phyloP scores from a whole-genome alignment of 2,888 invertebrate genomes.

The Leptopterna dolabrata region DNA sequence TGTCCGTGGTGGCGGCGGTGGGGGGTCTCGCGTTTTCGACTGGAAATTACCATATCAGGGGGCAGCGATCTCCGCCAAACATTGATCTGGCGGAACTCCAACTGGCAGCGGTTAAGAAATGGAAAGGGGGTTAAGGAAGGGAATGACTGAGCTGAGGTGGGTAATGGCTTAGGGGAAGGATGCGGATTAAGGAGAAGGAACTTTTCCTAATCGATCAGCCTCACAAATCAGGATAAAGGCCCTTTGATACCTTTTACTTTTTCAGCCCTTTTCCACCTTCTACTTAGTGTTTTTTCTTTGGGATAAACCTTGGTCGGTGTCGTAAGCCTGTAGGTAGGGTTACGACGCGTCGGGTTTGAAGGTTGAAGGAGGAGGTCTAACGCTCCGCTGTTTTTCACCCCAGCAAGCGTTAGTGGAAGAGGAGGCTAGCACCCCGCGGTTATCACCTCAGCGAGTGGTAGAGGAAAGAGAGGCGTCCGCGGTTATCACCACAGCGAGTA shows the following conservation, averaged over 20 bases:
- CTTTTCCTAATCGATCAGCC: slow-evolving; percentile 41
- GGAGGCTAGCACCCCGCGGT: too few relatives aligned
- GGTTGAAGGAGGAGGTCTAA: too few relatives aligned
- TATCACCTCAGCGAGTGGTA: too few relatives aligned
- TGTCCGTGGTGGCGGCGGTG: not conserved
- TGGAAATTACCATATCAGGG: slow-evolving; percentile 35
- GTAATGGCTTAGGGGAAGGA: not conserved
- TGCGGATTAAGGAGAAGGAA: slow-evolving; percentile 33
- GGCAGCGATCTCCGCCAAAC: slow-evolving; percentile 17
- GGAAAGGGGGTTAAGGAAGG: not conserved
- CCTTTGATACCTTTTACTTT: slow-evolving; percentile 16
- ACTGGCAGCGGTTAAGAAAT: slow-evolving; percentile 13
- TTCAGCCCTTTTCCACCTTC: not conserved
- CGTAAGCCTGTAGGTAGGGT: too few relatives aligned
- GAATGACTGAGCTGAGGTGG: not conserved
- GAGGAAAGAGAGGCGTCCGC: too few relatives aligned
- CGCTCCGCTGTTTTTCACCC: too few relatives aligned
- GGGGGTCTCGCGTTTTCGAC: not conserved
- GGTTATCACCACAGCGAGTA: too few relatives aligned
- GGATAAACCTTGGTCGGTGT: too few relatives aligned
- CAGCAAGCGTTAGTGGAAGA: too few relatives aligned
- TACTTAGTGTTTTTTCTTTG: too few relatives aligned
- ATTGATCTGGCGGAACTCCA: slow-evolving; percentile 38
- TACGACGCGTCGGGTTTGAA: too few relatives aligned
- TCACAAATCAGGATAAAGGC: slow-evolving; percentile 49